Conservation (phyloP, 2,797 vertebrate genomes). For the Pteropus rufus region DNA sequence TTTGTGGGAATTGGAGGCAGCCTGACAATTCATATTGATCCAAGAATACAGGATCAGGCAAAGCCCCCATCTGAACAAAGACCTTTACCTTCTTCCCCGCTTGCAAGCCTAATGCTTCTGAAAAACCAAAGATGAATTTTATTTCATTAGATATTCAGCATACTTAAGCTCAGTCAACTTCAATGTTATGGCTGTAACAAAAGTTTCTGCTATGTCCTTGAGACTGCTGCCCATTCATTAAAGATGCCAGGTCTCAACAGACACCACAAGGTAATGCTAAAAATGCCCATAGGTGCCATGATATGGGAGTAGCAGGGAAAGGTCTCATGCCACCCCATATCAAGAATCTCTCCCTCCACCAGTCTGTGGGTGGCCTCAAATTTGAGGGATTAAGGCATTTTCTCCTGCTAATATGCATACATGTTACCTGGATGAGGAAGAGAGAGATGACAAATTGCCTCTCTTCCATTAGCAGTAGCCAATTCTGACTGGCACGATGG, state of each 20-base stretch:
- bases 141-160: background rate
- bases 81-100: background rate
- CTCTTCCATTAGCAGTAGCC: background rate
- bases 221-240: background rate
- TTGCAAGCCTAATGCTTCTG: background rate
- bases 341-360: background rate
- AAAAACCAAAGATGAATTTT: background rate
- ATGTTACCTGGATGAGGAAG: background rate
- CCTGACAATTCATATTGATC: background rate
- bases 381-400: background rate
- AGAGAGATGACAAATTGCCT: background rate
- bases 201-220: background rate
- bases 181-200: background rate
- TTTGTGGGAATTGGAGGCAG: background rate
- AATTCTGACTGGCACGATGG: background rate
- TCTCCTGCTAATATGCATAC: background rate
- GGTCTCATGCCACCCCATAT: no score
- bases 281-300: background rate
- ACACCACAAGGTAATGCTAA: background rate
- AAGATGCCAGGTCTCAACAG: background rate
- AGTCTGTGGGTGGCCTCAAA: background rate
- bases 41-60: background rate
- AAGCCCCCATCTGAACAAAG: background rate
- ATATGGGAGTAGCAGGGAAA: background rate
- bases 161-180: background rate